Conservation (phyloP, 2,797 vertebrate species). For the Mormyrus proboscirostris region DNA sequence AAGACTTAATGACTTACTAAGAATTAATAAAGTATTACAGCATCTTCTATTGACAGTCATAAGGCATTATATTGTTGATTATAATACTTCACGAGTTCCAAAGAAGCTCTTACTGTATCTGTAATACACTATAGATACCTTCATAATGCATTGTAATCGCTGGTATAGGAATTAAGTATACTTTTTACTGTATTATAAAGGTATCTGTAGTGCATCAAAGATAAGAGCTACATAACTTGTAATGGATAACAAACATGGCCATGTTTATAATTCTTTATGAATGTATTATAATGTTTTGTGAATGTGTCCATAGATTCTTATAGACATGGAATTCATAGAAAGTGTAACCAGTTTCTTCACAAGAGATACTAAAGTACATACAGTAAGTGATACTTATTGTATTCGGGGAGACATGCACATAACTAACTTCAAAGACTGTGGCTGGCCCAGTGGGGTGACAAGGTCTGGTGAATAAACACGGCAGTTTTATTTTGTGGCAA, state of each 20-base stretch:
- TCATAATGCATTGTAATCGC: background rate
- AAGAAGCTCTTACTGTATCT: background rate
- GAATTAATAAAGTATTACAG: background rate
- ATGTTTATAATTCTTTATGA: background rate
- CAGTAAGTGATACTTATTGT: background rate
- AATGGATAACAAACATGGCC: background rate
- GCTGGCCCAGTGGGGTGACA: background rate
- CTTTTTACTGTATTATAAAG: background rate
- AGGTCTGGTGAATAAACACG: background rate
- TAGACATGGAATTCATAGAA: background rate
- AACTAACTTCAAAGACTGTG: background rate
- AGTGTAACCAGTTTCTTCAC: background rate
- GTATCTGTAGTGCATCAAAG: background rate
- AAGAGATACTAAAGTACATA: background rate
- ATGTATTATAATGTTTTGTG: background rate
- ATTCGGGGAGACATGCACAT: background rate
- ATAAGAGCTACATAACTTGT: background rate
- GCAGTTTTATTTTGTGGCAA: background rate
- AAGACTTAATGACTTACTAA: background rate
- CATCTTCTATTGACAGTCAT: background rate
- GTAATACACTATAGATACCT: background rate
- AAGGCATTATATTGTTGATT: background rate
- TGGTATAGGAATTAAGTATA: background rate
- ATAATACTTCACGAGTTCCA: background rate
- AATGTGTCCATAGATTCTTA: background rate